Conservation (phyloP, 1,140 invertebrate genomes). For the Heliconius melpomene region DNA sequence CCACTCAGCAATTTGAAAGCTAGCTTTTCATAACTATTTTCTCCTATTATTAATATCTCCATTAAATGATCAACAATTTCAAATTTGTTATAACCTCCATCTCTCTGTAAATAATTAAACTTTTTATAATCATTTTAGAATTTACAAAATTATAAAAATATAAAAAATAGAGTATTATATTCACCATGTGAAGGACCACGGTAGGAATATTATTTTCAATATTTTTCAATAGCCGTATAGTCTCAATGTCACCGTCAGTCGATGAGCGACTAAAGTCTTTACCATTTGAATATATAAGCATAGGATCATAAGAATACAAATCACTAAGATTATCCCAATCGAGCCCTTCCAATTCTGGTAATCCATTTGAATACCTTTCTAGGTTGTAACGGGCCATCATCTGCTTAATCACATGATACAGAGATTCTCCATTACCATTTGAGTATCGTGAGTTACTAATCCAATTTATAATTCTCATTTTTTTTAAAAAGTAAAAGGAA, state of each 20-base stretch:
- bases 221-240: constrained; percentile 53
- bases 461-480: constrained; percentile 55
- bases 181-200: constrained; percentile 64
- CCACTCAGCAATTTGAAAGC: constrained; percentile 49
- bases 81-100: constrained; percentile 62
- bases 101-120: constrained; percentile 62
- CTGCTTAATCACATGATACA: constrained; percentile 66
- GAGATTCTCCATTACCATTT: constrained; percentile 51
- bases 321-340: constrained; percentile 55
- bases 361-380: constrained; percentile 69
- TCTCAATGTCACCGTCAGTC: constrained; percentile 41
- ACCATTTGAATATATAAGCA: constrained; percentile 72
- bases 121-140: not conserved
- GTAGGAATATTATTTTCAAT: constrained; percentile 63
- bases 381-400: constrained; percentile 67
- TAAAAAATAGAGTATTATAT: constrained; percentile 29
- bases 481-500: constrained; percentile 64
- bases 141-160: not conserved
- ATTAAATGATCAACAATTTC: constrained; percentile 69
- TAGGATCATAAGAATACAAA: constrained; percentile 58
- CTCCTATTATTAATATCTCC: constrained; percentile 60
- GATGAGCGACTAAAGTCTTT: constrained; percentile 57
- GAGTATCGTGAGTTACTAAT: constrained; percentile 36
- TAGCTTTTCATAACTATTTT: constrained; percentile 64
- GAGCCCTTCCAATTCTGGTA: constrained; percentile 57